These are phyloP conservation scores for Trogon surrucura DNA, from an alignment of 2,113 vertebrate species.

Conservation along the genomic window DNA sequence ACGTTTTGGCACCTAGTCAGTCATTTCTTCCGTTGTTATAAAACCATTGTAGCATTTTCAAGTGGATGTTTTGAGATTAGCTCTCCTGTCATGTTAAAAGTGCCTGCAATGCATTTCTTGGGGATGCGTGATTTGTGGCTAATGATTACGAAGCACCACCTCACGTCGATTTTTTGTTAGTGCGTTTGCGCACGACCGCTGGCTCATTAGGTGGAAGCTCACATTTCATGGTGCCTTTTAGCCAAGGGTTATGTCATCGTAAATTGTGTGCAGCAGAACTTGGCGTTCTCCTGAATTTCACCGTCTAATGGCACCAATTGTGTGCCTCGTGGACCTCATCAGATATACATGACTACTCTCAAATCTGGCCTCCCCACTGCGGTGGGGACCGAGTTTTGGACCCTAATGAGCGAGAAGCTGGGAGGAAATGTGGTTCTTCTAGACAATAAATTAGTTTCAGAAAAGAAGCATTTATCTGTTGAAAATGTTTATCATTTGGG, in stretches of 20 bases:
- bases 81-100: not conserved
- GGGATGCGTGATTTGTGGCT: not conserved
- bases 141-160: not conserved
- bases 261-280: conserved; percentile 20
- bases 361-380: not conserved
- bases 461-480: not conserved
- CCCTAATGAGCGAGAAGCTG: conserved; percentile 5
- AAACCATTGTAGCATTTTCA: not conserved
- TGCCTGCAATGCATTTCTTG: not conserved
- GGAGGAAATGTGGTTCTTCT: not conserved
- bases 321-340: not conserved
- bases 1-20: not conserved
- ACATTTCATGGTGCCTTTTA: not conserved
- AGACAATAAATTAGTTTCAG: conserved; percentile 21
- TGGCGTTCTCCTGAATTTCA: not conserved
- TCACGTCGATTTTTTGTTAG: not conserved
- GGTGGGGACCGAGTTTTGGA: not conserved
- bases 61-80: not conserved
- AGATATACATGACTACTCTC: conserved; percentile 25
- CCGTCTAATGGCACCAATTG: not conserved
- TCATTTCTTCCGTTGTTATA: not conserved
- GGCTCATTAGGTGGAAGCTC: not conserved
- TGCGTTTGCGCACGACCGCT: not conserved
- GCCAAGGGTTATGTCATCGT: conserved; percentile 13
- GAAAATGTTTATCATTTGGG: not conserved